Percentiles rank a stretch among this genome's conserved stretches.
Evolutionary conservation across 2,888 invertebrate species (phyloP).

Genomic region (Nomada flava): DNA sequence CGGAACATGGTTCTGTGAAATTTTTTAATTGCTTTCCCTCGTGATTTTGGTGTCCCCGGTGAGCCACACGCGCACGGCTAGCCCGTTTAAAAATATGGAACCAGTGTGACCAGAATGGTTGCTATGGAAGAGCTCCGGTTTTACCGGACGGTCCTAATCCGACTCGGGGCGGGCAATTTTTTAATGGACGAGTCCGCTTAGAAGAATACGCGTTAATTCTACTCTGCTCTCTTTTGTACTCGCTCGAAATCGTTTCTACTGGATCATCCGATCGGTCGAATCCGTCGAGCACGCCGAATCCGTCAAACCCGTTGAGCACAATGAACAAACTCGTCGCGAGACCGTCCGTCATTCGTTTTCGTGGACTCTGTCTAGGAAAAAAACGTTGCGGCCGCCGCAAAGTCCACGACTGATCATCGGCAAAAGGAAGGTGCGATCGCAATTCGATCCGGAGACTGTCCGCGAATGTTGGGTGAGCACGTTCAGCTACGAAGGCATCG

Average conservation of each 20-base stretch:
- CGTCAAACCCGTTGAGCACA: too few species aligned
- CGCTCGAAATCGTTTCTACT: conserved; percentile 25
- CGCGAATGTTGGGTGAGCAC: neutral
- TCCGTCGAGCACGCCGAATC: neutral
- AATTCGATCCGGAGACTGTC: neutral
- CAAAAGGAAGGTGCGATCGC: conserved; percentile 15
- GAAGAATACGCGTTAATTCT: conserved; percentile 10
- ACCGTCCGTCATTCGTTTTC: neutral
- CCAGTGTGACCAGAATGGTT: conserved; percentile 85
- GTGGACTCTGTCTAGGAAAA: neutral
- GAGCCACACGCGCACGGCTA: conserved; percentile 81
- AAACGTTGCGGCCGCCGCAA: neutral
- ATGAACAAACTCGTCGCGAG: neutral
- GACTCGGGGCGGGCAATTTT: conserved; percentile 77
- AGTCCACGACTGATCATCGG: neutral
- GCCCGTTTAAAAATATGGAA: conserved; percentile 84
- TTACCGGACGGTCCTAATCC: conserved; percentile 79
- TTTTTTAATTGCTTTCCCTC: conserved; percentile 24
- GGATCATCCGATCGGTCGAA: conserved; percentile 33
- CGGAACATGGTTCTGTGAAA: conserved; percentile 37
- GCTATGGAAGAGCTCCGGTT: conserved; percentile 84
- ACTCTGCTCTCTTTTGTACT: conserved; percentile 20
- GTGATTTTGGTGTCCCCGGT: conserved; percentile 78
- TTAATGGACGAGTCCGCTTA: conserved; percentile 47
- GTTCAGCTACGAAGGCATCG: conserved; percentile 44